Evolutionary conservation across 2,113 vertebrate genomes (phyloP).

Genomic region (Mesembrinibis cayennensis): DNA sequence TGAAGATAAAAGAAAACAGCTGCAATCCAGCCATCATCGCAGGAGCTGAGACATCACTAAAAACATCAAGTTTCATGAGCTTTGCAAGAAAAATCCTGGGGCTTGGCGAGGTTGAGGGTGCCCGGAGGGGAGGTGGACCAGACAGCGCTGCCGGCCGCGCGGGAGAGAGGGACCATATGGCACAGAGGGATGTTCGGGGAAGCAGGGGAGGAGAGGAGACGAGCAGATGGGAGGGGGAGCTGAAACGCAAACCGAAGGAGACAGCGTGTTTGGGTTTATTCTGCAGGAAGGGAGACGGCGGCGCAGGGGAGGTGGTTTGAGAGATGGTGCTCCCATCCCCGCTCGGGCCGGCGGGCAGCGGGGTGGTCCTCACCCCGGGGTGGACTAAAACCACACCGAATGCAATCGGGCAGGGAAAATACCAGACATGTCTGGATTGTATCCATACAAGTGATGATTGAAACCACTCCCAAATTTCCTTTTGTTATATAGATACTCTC

Average conservation of each 20-base stretch:
- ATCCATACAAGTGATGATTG: neutral
- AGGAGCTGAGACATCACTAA: neutral
- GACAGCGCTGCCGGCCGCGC: neutral
- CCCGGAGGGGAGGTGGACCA: neutral
- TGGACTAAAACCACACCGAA: neutral
- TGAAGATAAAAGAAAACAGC: neutral
- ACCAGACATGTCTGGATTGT: neutral
- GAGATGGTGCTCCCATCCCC: neutral
- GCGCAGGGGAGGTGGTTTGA: neutral
- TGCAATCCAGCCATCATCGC: neutral
- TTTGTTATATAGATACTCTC: neutral
- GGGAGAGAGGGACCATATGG: neutral
- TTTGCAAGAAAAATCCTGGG: neutral
- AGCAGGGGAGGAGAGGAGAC: neutral
- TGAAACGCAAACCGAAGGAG: neutral
- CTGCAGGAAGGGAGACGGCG: neutral
- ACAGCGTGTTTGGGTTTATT: neutral
- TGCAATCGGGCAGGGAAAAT: neutral
- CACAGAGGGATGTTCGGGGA: neutral
- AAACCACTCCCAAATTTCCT: neutral
- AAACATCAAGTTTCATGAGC: neutral
- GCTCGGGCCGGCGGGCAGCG: rapidly evolving
- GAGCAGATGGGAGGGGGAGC: neutral
- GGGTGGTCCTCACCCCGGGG: neutral
- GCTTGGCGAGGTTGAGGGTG: neutral